Conservation (phyloP, 2,797 vertebrate species). For the Cossypha caffra region DNA sequence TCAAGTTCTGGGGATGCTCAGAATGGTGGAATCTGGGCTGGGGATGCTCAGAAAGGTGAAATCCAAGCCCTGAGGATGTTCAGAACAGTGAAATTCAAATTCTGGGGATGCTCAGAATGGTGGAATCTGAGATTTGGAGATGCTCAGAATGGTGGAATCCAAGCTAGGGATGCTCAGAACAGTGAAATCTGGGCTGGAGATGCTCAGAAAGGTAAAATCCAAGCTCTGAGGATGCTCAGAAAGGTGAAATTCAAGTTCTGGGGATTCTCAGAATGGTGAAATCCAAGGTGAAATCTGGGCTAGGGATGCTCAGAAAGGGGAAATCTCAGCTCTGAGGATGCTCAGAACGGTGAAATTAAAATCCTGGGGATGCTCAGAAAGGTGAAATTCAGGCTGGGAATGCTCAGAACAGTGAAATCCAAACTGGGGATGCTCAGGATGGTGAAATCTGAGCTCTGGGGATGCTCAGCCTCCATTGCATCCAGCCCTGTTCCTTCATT, state of each 20-base stretch:
- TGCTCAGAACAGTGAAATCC: no score
- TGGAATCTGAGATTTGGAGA: no score
- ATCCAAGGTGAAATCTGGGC: accelerated
- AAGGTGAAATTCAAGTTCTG: no score
- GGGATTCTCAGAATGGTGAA: neutral
- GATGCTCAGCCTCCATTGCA: neutral
- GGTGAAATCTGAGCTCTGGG: neutral
- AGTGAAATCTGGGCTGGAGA: no score
- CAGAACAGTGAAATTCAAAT: accelerated
- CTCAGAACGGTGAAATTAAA: accelerated
- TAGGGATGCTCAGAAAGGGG: accelerated
- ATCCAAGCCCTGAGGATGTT: accelerated
- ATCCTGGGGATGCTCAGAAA: no score
- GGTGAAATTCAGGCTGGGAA: no score
- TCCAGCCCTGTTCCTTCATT: neutral
- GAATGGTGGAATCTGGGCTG: accelerated
- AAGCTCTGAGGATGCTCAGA: neutral
- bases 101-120: neutral
- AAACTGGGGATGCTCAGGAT: no score
- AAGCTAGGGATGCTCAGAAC: no score
- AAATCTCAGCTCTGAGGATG: accelerated
- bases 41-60: accelerated
- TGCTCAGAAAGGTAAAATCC: neutral
- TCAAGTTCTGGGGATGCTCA: accelerated
- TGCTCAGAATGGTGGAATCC: no score